A percentile compares a stretch with the other conserved stretches of the same genome.
Evolutionary conservation across 1,140 invertebrate species (phyloP).

Genomic region (Drosophila pruinosa): DNA sequence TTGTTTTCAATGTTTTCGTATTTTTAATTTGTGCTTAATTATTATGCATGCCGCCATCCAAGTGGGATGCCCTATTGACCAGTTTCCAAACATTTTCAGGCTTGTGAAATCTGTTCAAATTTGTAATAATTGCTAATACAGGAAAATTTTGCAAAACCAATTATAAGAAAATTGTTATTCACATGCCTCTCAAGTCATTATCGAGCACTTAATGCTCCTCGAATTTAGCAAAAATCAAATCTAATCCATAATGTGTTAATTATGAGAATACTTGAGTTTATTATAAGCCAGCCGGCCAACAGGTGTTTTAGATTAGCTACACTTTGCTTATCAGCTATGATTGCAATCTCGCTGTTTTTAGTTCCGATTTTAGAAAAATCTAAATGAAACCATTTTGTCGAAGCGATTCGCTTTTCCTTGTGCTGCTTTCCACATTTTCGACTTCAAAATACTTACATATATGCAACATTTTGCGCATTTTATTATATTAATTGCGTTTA

Average conservation of each 20-base stretch:
- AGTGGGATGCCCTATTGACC: constrained; percentile 28
- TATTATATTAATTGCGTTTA: constrained; percentile 8
- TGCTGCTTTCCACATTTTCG: neutral
- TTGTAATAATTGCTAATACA: neutral
- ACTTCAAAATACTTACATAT: neutral
- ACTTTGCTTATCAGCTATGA: neutral
- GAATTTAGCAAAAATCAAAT: neutral
- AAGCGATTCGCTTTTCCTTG: neutral
- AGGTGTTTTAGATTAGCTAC: neutral
- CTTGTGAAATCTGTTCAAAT: constrained; percentile 18
- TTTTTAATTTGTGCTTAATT: constrained; percentile 57
- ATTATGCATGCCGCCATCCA: constrained; percentile 34
- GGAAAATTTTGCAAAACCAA: neutral
- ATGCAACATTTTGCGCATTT: constrained; percentile 5
- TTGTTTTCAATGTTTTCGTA: neutral
- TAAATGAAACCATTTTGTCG: neutral
- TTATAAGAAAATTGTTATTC: neutral
- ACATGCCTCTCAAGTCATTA: no score
- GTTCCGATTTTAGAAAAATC: neutral
- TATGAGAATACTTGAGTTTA: neutral
- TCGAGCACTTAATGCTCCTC: neutral
- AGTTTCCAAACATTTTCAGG: neutral
- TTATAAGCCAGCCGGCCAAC: neutral
- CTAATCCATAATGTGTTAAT: neutral
- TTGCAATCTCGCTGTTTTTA: neutral